phyloP scores from a whole-genome alignment of 2,113 vertebrate species.

The Takifugu bimaculatus region DNA sequence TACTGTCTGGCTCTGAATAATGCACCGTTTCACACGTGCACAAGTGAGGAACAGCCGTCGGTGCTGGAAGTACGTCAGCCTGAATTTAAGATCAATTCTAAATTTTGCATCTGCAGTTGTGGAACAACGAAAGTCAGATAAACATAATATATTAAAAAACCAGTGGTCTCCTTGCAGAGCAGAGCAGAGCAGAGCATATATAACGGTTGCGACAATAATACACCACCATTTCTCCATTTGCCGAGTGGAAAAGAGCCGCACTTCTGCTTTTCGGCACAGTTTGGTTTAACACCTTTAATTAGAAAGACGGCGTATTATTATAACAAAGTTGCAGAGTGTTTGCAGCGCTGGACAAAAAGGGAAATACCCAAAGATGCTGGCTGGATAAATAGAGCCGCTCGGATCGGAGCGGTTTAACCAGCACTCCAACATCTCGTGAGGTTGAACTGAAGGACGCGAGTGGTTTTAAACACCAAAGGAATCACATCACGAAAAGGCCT shows the following conservation, averaged over 20 bases:
- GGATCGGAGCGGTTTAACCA: conserved; percentile 2
- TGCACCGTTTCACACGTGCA: no score
- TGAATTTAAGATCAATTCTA: no score
- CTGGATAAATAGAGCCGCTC: conserved; percentile 5
- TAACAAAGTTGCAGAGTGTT: conserved; percentile 8
- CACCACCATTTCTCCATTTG: not conserved
- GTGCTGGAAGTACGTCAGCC: no score
- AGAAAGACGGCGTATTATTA: conserved; percentile 13
- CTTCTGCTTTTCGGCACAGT: conserved; percentile 31
- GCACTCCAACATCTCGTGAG: not conserved
- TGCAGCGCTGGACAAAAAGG: conserved; percentile 17
- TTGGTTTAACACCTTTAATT: conserved; percentile 28
- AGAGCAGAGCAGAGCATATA: not conserved
- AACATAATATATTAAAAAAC: no score
- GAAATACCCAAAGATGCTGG: conserved; percentile 21
- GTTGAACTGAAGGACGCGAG: no score
- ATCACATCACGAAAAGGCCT: no score
- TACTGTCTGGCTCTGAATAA: no score
- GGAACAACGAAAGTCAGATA: no score
- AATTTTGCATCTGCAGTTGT: no score
- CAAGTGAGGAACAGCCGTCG: no score
- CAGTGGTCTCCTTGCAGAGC: no score
- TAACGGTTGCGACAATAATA: not conserved
- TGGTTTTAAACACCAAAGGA: no score
- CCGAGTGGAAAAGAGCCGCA: not conserved